Base-by-base conservation (phyloP, 2,888 invertebrate species). In the Euclidia mi region DNA sequence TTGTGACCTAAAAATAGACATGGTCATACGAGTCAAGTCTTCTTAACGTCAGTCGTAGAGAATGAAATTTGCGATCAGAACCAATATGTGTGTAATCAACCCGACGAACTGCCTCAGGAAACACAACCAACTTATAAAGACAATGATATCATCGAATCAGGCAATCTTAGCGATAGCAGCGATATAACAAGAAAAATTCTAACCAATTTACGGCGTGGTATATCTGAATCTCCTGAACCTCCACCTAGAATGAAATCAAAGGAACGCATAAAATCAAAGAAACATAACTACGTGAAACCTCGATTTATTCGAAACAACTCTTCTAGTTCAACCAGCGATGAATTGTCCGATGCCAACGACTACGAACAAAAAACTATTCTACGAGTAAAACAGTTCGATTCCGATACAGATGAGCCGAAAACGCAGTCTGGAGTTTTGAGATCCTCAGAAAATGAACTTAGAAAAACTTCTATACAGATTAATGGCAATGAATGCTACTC, bases 401-500 rank as follows among this genome's bases (percentile, higher is more conserved):
- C 95, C 59, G 95, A 95, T 79, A 93, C 93, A 31, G 88, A 85
- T 52, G 84, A 90, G 45, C 57, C 73, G 25, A 87, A 84, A 72
- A 63, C 66, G 52, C 66, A 65, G 56, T 78, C 75, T 72, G 75
- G 82, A 18, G 60, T 78, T n/a, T 70, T 81, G 56, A 83, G 86
- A 48, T 78, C 81, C 34, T 69, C 77, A 15, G 91, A 91, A 79
- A 89, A 85, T 60, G 94, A 94, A 61, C 88, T 92, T 9, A 92
- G 95, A 73, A 95, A 95, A 91, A 96, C 97, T 12, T 97, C 97
- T 10, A 97, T 97, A 75, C 94, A 96, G 94, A 97, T 97, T 79
- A 97, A 94, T 82, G 96, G 96, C 47, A 96, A 96, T 83, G 97
- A 96, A 90, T 97, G 95, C 89, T 97, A 97, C 79, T 96, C 96